Base-by-base conservation (phyloP, 2,888 invertebrate genomes). In the Prosopocoilus inquinatus region DNA sequence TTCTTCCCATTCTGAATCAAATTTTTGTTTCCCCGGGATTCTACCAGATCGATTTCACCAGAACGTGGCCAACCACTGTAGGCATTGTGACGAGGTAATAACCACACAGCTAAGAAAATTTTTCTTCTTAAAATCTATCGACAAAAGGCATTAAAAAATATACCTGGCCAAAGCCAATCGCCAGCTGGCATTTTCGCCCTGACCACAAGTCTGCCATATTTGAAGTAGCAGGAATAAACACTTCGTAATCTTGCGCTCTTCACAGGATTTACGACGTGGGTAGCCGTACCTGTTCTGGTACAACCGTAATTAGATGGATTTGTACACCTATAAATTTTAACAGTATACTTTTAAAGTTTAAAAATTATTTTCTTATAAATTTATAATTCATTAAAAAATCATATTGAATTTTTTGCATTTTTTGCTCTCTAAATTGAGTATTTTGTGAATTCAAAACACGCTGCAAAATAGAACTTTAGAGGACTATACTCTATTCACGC, bases 41-140 rank as follows among this genome's bases (percentile, higher is more conserved):
- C 88, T 53, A 83, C 76, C 35, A 90, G 73, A 68, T 89, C 88
- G 57, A 89, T 88, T 76, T 89, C 88, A 3, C 89, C 89, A 15
- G 87, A 88, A 3, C 83, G 71, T 1, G 88, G 88, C 88, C 88
- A 89, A 1, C 77, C 73, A 1, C 88, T 87, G 70, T 89, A 89
- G 0, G 70, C 71, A 66, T 85, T 84, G 69, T 80, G 71, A 0
- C 80, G 77, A 1, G 89, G 89, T 80, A 87, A 77, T 73, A 89
- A 69, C 88, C 88, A 88, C 61, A 89, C 82, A 28, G 88, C 87
- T 86, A 69, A 12, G 68, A 67, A 28, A 28, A 20, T n/a, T n/a
- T n/a, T n/a, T n/a, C n/a, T n/a, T n/a, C n/a, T n/a, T n/a, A n/a
- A n/a, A n/a, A n/a, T n/a, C n/a, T n/a, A n/a, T n/a, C n/a, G n/a